A percentile compares a stretch with the other conserved stretches of the same genome.
Evolutionary conservation across 2,888 invertebrate genomes (phyloP).

Genomic region (Macroteleia sp.): DNA sequence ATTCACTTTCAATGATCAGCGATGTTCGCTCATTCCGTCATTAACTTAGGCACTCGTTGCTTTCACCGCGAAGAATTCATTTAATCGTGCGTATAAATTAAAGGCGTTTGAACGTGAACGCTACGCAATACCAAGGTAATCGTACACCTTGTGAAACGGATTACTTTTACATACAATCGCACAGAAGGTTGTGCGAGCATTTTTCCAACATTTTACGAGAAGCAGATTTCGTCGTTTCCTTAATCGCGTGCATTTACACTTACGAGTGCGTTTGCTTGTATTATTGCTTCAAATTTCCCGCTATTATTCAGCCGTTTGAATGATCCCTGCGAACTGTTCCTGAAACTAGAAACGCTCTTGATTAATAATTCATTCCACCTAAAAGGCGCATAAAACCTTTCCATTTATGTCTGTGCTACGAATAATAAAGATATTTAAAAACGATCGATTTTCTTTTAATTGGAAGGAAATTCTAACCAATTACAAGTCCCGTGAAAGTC

Average conservation of each 20-base stretch:
- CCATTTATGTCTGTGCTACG: too few relatives aligned
- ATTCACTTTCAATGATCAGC: constrained; percentile 57
- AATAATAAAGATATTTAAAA: constrained; percentile 1
- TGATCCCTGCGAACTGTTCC: not conserved
- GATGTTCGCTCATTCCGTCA: constrained; percentile 43
- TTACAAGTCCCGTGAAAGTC: constrained; percentile 27
- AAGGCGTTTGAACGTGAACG: constrained; percentile 47
- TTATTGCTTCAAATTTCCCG: constrained; percentile 16
- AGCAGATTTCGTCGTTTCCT: constrained; percentile 14
- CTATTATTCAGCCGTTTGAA: constrained; percentile 2
- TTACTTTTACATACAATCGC: constrained; percentile 44
- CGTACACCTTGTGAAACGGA: constrained; percentile 38
- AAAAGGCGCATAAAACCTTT: too few relatives aligned
- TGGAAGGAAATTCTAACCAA: constrained; percentile 15
- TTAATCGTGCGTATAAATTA: constrained; percentile 63
- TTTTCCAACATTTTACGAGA: constrained; percentile 4
- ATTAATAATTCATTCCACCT: too few relatives aligned
- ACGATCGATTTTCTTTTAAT: constrained; percentile 3
- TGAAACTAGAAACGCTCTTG: not conserved
- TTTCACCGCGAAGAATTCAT: constrained; percentile 59
- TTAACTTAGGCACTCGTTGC: constrained; percentile 45
- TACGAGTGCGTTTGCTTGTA: not conserved
- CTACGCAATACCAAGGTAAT: constrained; percentile 46
- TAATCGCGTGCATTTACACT: constrained; percentile 26
- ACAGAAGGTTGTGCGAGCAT: constrained; percentile 15